These are phyloP conservation scores for Octonoba sinensis DNA, from an alignment of 2,888 invertebrate species.

Conservation along the genomic window DNA sequence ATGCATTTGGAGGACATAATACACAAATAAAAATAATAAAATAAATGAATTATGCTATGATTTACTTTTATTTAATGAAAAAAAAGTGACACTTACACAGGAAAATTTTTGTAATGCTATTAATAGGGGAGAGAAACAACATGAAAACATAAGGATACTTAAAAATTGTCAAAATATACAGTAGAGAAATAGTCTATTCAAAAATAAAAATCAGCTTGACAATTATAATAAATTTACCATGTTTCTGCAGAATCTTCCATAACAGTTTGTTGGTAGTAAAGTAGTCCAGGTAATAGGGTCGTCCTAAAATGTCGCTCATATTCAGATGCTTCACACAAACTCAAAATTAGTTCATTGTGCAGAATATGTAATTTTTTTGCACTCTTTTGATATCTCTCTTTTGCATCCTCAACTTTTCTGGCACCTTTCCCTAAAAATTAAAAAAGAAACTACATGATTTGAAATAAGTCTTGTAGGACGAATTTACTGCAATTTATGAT, in stretches of 20 bases:
- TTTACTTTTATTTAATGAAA: no score
- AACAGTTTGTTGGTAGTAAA: slow-evolving; percentile 88
- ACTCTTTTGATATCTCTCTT: slow-evolving; percentile 92
- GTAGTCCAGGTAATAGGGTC: slow-evolving; percentile 85
- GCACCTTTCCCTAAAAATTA: slow-evolving; percentile 43
- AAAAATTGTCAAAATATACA: no score
- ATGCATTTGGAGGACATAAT: no score
- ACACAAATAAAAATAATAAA: no score
- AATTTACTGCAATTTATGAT: no score
- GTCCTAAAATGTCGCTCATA: slow-evolving; percentile 89
- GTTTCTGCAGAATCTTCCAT: slow-evolving; percentile 88
- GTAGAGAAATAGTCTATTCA: no score
- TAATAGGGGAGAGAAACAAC: no score
- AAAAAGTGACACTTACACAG: no score
- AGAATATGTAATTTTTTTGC: slow-evolving; percentile 89
- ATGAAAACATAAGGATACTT: no score
- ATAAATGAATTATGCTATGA: no score
- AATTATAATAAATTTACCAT: slow-evolving; percentile 76
- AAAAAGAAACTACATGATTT: not conserved
- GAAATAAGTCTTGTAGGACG: not conserved
- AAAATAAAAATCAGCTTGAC: no score
- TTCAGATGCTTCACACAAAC: slow-evolving; percentile 88
- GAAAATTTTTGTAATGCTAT: no score
- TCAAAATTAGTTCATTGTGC: slow-evolving; percentile 93
- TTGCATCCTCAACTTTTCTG: slow-evolving; percentile 85